A percentile compares a stretch with the other conserved stretches of the same genome.
Conservation (phyloP, 2,888 invertebrate species). For the Epirrhoe tristata region DNA sequence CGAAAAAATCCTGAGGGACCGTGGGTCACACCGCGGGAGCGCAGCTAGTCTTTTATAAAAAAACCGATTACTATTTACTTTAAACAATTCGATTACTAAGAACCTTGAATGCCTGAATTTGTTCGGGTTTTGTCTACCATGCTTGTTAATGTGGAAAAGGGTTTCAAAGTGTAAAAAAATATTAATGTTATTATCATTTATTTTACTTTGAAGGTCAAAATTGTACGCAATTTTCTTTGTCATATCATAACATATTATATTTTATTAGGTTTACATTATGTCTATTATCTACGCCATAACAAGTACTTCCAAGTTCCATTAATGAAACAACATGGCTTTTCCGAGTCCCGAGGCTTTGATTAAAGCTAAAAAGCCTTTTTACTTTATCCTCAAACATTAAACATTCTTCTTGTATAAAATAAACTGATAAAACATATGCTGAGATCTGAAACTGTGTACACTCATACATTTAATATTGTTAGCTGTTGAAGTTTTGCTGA, state of each 20-base stretch:
- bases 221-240: neutral
- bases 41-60: no score
- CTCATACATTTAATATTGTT: slow-evolving; percentile 4
- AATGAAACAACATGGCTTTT: neutral
- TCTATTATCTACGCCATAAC: slow-evolving; percentile 3
- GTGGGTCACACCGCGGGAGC: no score
- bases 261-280: neutral
- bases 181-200: neutral
- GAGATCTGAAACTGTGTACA: slow-evolving; percentile 8
- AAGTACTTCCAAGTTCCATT: slow-evolving; percentile 10
- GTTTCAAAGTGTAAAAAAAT: neutral
- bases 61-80: neutral
- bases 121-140: no score
- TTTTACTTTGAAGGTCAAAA: neutral
- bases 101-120: no score
- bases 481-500: slow-evolving; percentile 1
- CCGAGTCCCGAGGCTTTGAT: neutral
- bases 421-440: neutral
- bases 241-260: slow-evolving; percentile 4
- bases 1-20: no score
- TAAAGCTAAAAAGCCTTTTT: slow-evolving; percentile 10
- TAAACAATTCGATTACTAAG: neutral
- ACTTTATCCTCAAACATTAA: slow-evolving; percentile 15
- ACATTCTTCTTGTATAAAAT: slow-evolving; percentile 11
- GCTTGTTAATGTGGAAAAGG: no score